Evolutionary conservation across 2,888 invertebrate genomes (phyloP).

Genomic region (Cephonodes hylas): DNA sequence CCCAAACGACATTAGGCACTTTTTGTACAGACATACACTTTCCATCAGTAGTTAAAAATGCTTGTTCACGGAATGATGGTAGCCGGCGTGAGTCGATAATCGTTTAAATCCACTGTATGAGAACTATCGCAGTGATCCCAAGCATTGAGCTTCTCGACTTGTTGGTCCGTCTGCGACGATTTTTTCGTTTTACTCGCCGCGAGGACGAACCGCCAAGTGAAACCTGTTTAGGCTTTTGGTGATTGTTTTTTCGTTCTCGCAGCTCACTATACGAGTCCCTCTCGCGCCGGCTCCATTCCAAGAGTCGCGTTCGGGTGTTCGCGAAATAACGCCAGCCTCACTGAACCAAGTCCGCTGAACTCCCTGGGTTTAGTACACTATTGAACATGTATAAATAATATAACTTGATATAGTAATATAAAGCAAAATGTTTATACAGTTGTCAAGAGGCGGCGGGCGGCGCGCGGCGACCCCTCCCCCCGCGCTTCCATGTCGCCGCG

Average conservation of each 20-base stretch:
- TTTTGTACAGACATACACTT: background rate
- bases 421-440: slow-evolving; percentile 44
- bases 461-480: slow-evolving; percentile 41
- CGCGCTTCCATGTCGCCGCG: slow-evolving; percentile 57
- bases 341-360: slow-evolving; percentile 58
- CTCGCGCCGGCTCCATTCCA: slow-evolving; percentile 46
- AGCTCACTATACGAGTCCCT: slow-evolving; percentile 44
- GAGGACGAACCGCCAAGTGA: slow-evolving; percentile 60
- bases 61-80: background rate
- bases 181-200: slow-evolving; percentile 69
- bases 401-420: slow-evolving; percentile 48
- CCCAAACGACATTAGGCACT: background rate
- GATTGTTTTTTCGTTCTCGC: slow-evolving; percentile 71
- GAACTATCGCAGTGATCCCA: slow-evolving; percentile 22
- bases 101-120: background rate
- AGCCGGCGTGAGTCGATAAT: background rate
- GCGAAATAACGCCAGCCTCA: slow-evolving; percentile 55
- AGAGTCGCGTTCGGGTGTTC: slow-evolving; percentile 49
- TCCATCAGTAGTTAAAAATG: background rate
- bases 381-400: slow-evolving; percentile 57
- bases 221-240: slow-evolving; percentile 74
- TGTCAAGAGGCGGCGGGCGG: slow-evolving; percentile 35
- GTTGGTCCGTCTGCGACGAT: slow-evolving; percentile 53
- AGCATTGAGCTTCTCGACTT: slow-evolving; percentile 20
- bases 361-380: slow-evolving; percentile 57